A percentile compares a stretch with the other conserved stretches of the same genome.
These are phyloP conservation scores for Seriola dumerili DNA, from an alignment of 2,113 vertebrate genomes.

Conservation along the genomic window DNA sequence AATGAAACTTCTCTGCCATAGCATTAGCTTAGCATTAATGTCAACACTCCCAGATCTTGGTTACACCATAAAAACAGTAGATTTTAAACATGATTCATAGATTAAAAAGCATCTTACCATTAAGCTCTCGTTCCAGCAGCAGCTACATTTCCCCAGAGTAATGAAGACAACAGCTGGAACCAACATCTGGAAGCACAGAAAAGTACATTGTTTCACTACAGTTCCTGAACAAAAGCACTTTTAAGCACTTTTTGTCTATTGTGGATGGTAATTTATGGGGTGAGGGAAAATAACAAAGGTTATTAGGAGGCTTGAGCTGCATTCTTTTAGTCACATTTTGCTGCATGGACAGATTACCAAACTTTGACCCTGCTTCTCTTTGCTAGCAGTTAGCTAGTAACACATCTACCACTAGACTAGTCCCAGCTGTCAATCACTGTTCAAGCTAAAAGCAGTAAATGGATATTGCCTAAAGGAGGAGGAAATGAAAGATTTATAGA, in stretches of 20 bases:
- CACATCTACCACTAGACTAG: neutral
- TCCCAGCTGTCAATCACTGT: neutral
- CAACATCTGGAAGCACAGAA: constrained; percentile 87
- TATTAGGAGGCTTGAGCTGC: no score
- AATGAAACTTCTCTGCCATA: no score
- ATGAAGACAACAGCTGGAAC: constrained; percentile 90
- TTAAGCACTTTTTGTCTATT: no score
- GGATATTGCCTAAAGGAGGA: no score
- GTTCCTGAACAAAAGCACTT: neutral
- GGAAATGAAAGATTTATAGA: no score
- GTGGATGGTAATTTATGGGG: no score
- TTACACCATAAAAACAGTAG: no score
- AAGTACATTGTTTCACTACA: neutral
- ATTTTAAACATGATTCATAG: neutral
- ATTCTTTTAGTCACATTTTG: no score
- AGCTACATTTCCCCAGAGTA: constrained; percentile 90
- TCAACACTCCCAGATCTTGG: no score
- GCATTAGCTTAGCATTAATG: no score
- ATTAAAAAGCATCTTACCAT: constrained; percentile 84
- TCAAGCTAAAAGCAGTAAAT: no score
- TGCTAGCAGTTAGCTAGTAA: neutral
- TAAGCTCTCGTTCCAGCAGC: constrained; percentile 90
- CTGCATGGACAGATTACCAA: neutral
- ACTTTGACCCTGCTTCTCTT: neutral
- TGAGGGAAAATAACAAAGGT: neutral